Evolutionary conservation across 2,797 vertebrate genomes (phyloP), one percentile per base, ranked within the genome.

Genomic region (Tinamus major): DNA sequence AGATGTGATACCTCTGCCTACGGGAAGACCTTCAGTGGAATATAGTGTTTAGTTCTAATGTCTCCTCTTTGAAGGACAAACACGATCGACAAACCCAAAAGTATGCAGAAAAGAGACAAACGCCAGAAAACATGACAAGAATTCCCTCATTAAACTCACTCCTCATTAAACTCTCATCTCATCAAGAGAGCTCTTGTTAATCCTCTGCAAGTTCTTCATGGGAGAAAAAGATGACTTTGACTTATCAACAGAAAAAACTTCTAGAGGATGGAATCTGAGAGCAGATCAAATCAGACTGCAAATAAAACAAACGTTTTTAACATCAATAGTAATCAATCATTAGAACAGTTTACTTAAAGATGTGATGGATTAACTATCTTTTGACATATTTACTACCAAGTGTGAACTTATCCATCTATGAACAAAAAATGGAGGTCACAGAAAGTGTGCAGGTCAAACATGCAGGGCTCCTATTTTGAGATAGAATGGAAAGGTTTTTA

Each of bases 331-430:
- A 56, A 93, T 91, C 70, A 74, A 70, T 94, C 91, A 90, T 41
- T 69, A 20, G 14, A 92, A 88, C 13, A 88, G 74, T 88, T 96
- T 94, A 94, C 62, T 49, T 87, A 83, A 81, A 79, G 35, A 15
- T 87, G 78, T 90, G 86, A 96, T 92, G 62, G 84, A 96, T 95
- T 89, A 89, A 49, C 84, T 92, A 68, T 78, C 51, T 49, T 86
- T 87, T 79, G 80, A 85, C 26, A 26, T 82, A 70, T 94, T 95
- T 93, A 91, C 78, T 71, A 64, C 42, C 75, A 77, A 93, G 41
- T 24, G 48, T 75, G 74, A 89, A 92, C 41, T 93, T 88, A 87
- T 91, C 80, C 35, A 65, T 85, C 90, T 75, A 55, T 27, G 79
- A 89, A 94, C 64, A 62, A 82, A 93, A 91, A 89, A 71, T 65